Percentiles rank a stretch among this genome's conserved stretches.
These are phyloP conservation scores for Taxidea taxus DNA, from an alignment of 2,113 vertebrate species.

Conservation along the genomic window DNA sequence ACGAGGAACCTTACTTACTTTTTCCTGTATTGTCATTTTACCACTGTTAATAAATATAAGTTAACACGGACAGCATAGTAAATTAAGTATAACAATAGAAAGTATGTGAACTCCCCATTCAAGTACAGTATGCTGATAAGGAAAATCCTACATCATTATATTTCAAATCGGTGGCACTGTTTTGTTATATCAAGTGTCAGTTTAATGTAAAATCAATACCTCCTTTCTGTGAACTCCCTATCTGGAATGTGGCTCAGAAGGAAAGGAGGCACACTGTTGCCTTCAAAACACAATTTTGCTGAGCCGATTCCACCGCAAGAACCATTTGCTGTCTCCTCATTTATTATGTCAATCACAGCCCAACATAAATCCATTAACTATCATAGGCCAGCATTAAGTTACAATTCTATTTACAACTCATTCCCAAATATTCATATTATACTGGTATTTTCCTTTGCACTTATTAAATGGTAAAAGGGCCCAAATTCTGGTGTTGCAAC, in stretches of 20 bases:
- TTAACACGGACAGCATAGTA: not conserved
- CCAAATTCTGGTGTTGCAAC: not conserved
- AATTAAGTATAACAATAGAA: not conserved
- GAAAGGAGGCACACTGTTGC: not conserved
- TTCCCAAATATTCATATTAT: not conserved
- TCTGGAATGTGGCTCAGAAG: not conserved
- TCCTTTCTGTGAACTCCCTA: not conserved
- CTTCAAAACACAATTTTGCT: slow-evolving; percentile 81
- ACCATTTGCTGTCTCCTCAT: slow-evolving; percentile 86
- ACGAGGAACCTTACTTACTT: not conserved
- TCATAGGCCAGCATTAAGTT: not conserved
- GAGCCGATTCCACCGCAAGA: slow-evolving; percentile 69
- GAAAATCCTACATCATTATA: not conserved
- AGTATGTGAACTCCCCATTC: not conserved
- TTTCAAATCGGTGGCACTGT: not conserved
- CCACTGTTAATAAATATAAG: not conserved
- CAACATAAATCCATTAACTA: slow-evolving; percentile 62
- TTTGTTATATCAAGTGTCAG: fast-evolving
- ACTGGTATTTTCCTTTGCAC: not conserved
- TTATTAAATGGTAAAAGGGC: not conserved
- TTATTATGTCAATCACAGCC: slow-evolving; percentile 80
- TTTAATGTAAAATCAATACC: fast-evolving
- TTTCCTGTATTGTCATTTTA: not conserved
- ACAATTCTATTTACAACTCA: not conserved
- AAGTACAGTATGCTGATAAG: not conserved